phyloP scores from a whole-genome alignment of 1,140 invertebrate species.

The Drosophila sp. region DNA sequence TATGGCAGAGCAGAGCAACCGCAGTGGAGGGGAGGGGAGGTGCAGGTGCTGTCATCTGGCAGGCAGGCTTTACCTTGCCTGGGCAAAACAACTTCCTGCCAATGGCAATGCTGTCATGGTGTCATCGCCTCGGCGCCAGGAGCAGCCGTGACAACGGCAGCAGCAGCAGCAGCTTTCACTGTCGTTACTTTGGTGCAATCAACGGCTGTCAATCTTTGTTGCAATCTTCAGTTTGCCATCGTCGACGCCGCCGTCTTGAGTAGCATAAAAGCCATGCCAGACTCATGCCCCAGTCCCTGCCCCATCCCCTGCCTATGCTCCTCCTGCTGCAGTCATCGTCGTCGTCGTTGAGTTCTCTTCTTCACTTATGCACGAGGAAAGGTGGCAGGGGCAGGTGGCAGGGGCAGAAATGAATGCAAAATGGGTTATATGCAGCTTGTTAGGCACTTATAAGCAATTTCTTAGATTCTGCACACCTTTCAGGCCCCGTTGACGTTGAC shows the following conservation, averaged over 20 bases:
- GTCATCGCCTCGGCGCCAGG: conserved; percentile 2
- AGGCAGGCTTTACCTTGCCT: conserved; percentile 25
- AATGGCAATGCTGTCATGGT: conserved; percentile 21
- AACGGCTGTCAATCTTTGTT: conserved; percentile 77
- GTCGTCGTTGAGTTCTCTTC: not conserved
- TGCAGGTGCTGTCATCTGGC: conserved; percentile 36
- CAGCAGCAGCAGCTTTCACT: conserved; percentile 31
- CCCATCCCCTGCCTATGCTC: too few species aligned
- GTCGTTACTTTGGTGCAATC: conserved; percentile 59
- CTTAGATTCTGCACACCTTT: conserved; percentile 17
- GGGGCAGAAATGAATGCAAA: conserved; percentile 47
- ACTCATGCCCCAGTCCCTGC: not conserved
- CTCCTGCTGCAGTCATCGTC: not conserved
- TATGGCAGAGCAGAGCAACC: conserved; percentile 42
- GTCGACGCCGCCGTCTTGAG: conserved; percentile 44
- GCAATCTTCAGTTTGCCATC: conserved; percentile 71
- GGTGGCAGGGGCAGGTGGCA: too few species aligned
- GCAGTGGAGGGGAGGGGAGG: conserved; percentile 7
- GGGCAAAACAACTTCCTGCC: conserved; percentile 55
- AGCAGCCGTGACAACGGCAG: conserved; percentile 4
- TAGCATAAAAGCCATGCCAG: conserved; percentile 20
- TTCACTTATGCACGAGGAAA: conserved; percentile 61
- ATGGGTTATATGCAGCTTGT: conserved; percentile 67
- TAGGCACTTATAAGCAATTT: conserved; percentile 63
- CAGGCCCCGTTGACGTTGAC: conserved; percentile 8